These are phyloP conservation scores for Montipora efflorescens DNA, from an alignment of 64 coral and sea anemone genomes.

Conservation along the genomic window DNA sequence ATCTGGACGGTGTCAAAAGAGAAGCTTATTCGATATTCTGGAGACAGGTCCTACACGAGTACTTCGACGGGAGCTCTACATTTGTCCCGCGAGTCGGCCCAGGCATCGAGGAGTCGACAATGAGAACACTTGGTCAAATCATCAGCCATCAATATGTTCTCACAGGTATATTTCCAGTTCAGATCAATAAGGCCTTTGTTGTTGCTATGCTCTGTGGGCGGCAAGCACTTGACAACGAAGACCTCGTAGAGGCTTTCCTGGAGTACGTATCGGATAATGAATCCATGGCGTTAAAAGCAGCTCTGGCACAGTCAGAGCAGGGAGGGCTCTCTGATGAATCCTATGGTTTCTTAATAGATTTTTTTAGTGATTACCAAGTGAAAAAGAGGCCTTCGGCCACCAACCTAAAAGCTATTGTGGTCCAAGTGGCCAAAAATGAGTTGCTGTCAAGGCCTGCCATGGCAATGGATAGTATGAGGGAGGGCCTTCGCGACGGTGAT, in stretches of 20 bases:
- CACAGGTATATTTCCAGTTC: conserved; percentile 62
- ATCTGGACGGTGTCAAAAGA: conserved; percentile 53
- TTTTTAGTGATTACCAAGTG: too few species aligned
- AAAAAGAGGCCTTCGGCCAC: too few species aligned
- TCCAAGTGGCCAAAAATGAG: too few species aligned
- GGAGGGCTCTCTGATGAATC: too few species aligned
- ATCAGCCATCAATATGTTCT: conserved; percentile 66
- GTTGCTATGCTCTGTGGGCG: conserved; percentile 43
- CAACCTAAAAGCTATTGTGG: too few species aligned
- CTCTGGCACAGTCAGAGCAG: too few species aligned
- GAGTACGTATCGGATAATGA: too few species aligned
- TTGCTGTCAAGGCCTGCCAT: conserved; percentile 5
- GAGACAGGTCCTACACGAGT: conserved; percentile 46
- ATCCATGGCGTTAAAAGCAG: too few species aligned
- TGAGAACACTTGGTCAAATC: conserved; percentile 58
- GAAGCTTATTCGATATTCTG: conserved; percentile 1
- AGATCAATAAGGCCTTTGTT: conserved; percentile 59
- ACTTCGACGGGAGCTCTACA: conserved; percentile 60
- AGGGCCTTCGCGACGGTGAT: conserved; percentile 1
- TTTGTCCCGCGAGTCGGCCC: conserved; percentile 52
- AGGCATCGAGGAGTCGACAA: conserved; percentile 35
- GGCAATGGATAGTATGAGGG: conserved; percentile 30
- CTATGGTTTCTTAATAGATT: too few species aligned
- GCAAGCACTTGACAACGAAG: neutral
- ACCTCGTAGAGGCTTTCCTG: neutral